Conservation (phyloP, 2,797 vertebrate genomes). For the Acanthurus tractus region DNA sequence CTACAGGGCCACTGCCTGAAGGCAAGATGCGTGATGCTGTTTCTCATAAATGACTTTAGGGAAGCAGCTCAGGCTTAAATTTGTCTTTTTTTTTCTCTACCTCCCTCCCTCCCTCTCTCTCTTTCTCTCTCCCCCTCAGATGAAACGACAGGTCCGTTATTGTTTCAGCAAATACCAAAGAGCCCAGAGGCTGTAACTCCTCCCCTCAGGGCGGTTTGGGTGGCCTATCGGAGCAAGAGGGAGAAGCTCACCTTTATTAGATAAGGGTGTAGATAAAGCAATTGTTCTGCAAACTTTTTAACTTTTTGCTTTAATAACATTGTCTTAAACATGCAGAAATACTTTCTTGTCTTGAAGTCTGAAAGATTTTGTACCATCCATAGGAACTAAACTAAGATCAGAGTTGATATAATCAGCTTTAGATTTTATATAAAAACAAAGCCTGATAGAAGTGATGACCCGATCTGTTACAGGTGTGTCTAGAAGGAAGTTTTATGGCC, state of each 20-base stretch:
- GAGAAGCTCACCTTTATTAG: conserved; percentile 51
- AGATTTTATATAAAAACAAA: conserved; percentile 9
- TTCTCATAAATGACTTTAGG: conserved; percentile 70
- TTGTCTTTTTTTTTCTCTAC: conserved; percentile 37
- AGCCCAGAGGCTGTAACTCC: conserved; percentile 76
- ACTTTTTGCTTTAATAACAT: not conserved
- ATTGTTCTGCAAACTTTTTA: not conserved
- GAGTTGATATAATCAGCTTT: not conserved
- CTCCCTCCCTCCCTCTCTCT: not conserved
- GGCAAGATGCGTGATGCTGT: conserved; percentile 62
- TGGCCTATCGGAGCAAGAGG: conserved; percentile 70
- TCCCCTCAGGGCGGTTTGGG: conserved; percentile 69
- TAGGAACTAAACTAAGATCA: not conserved
- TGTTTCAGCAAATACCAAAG: conserved; percentile 83
- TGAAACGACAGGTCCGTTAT: conserved; percentile 81
- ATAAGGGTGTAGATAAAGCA: conserved; percentile 31
- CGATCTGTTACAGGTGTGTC: conserved; percentile 21
- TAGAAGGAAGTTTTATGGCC: conserved; percentile 6
- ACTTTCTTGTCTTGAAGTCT: not conserved
- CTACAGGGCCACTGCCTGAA: conserved; percentile 59
- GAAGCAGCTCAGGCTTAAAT: conserved; percentile 59
- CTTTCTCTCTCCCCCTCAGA: conserved; percentile 27
- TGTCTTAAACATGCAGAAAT: not conserved
- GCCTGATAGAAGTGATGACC: conserved; percentile 39
- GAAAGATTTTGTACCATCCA: not conserved